Base-by-base conservation (phyloP, 1,140 invertebrate species). In the Pseudomyrmex gracilis region DNA sequence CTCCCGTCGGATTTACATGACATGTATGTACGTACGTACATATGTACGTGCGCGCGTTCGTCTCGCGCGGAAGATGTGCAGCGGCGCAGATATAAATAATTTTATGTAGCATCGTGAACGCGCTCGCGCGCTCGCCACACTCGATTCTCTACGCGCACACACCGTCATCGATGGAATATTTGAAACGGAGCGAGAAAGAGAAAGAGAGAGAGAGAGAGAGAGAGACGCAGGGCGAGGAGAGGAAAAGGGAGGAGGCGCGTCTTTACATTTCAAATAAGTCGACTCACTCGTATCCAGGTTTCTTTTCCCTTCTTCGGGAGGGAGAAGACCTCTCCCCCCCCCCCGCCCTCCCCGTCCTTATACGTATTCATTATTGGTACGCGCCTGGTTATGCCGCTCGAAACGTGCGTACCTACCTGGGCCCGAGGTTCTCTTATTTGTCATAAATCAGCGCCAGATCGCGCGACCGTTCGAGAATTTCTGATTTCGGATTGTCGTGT, bases 211-310 rank as follows among this genome's bases (percentile, higher is more conserved):
- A 82, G 60, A 60, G 53, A 67, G 24, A n/a, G 4, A 64, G 22
- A 63, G n/a, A 13, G 45, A 15, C 2, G 34, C 1, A 22, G 49
- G n/a, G 24, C 13, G 47, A 34, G 34, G 74, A 53, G 53, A 13
- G 55, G 86, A 80, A 55, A 74, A 80, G 78, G 66, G 83, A 82
- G 82, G 88, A 90, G 83, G 86, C 90, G 88, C 89, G 91, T 93
- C 90, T 92, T 93, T 93, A 93, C 92, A 93, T 93, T 93, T 93
- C 92, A 93, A 93, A 93, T 93, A 92, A 93, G 92, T 93, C 90
- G 86, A 92, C 89, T 80, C 76, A 86, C 91, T 90, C 87, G 84
- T 74, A 85, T 63, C 51, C 13, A 58, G 66, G 71, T 71, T 85
- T 83, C 86, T 68, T 70, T 80, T 84, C 74, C 64, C 60, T 76